Evolutionary conservation across 2,113 vertebrate species (phyloP).

Genomic region (Hydropotes inermis): DNA sequence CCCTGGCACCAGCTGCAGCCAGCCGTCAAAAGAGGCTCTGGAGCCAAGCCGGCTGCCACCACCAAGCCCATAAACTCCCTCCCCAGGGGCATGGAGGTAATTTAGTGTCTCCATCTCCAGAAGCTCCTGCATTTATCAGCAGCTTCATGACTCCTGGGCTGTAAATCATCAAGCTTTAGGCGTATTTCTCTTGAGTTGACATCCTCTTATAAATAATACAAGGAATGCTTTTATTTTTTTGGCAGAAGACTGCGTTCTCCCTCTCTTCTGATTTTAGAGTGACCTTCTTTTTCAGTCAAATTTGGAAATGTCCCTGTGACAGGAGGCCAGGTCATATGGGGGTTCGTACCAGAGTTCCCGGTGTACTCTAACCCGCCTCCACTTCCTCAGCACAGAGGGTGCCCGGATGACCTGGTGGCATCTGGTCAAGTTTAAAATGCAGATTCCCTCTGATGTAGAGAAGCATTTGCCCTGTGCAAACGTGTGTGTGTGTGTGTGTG

Average conservation of each 20-base stretch:
- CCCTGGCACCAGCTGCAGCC: background rate
- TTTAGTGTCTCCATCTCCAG: conserved; percentile 15
- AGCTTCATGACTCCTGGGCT: background rate
- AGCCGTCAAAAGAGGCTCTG: background rate
- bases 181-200: conserved; percentile 59
- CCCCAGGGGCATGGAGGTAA: background rate
- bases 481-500: background rate
- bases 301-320: background rate
- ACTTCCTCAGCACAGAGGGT: background rate
- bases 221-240: background rate
- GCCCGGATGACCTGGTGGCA: accelerated
- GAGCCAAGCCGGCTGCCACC: background rate
- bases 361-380: accelerated
- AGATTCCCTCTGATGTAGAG: background rate
- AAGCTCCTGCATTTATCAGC: conserved; percentile 37
- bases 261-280: conserved; percentile 25
- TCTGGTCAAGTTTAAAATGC: background rate
- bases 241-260: background rate
- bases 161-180: conserved; percentile 46
- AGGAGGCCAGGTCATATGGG: accelerated
- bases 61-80: background rate
- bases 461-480: background rate
- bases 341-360: accelerated
- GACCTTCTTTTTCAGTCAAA: conserved; percentile 55
- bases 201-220: conserved; percentile 54